Base-by-base conservation (phyloP, 2,888 invertebrate species). In the Torymus tubicola region DNA sequence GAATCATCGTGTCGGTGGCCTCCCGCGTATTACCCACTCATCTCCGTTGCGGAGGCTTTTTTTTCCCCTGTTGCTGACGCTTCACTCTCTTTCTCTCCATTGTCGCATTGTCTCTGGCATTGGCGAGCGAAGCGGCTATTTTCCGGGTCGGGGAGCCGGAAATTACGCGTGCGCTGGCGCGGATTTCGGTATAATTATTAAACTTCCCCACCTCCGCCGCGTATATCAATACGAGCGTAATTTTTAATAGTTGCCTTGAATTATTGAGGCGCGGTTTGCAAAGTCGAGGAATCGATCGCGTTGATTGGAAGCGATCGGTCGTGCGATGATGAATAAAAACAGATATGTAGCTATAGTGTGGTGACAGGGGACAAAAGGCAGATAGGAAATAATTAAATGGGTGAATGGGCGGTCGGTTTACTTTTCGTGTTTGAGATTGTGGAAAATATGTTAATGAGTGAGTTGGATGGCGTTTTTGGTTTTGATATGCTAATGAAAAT, bases 181-280 rank as follows among this genome's bases (percentile, higher is more conserved):
- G 24, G 60, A 61, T 60, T 52, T 71, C 71, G 57, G 60, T 60
- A 42, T 42, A 53, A 72, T 72, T 63, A 72, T 63, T 61, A 50
- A 63, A 13, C 53, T 21, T 2, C 21, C 21, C 21, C 21, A 21
- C 42, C 31, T 8, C 10, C 42, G 42, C 31, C 13, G 58, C 58
- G 11, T 13, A 55, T 55, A 52, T 69, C 63, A 50, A 64, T 69
- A 53, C 14, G 42, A 42, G 42, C 42, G 42, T 42, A 13, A 70
- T 52, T 74, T 79, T 74, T 74, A 79, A 79, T 74, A 69, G 64
- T 16, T 52, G 57, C 52, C 58, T 63, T 52, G 79, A 68, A 80
- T 80, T 70, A 67, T 72, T 50, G 60, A 74, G 16, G 24, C 55
- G 18, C 18, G 10, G 24, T 12, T n/a, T 18, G 57, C 65, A 58